These are phyloP conservation scores for Columba janthina DNA, from an alignment of 2,113 vertebrate species.

Conservation along the genomic window DNA sequence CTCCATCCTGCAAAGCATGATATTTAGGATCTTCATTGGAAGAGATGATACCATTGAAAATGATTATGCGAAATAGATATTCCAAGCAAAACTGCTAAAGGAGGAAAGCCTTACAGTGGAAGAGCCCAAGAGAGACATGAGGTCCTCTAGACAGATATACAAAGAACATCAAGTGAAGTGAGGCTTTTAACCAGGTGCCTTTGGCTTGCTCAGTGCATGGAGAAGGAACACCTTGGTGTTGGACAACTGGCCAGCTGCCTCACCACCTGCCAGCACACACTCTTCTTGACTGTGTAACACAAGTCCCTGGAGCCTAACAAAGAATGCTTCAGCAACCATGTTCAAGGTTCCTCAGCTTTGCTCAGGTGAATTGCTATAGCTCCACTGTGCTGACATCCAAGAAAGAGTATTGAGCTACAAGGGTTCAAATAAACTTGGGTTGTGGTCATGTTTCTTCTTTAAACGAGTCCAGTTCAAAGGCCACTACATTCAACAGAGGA, in stretches of 20 bases:
- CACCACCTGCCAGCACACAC: neutral
- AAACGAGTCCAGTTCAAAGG: neutral
- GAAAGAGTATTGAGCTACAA: neutral
- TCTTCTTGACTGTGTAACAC: neutral
- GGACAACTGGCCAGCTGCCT: neutral
- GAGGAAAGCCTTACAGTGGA: neutral
- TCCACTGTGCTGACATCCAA: rapidly evolving
- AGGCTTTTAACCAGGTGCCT: neutral
- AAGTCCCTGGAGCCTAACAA: neutral
- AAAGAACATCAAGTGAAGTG: neutral
- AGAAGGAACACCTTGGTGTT: neutral
- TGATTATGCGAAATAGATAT: neutral
- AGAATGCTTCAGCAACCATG: neutral
- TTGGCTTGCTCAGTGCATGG: neutral
- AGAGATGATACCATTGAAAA: neutral
- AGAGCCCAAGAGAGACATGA: neutral
- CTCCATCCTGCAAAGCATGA: neutral
- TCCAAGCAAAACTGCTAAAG: neutral
- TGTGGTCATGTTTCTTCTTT: neutral
- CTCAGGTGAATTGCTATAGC: neutral
- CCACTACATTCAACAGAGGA: neutral
- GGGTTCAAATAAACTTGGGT: neutral
- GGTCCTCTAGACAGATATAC: neutral
- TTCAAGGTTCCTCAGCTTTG: neutral
- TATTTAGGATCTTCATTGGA: neutral